Conservation (phyloP, 2,797 vertebrate genomes). For the Phalanger gymnotis region DNA sequence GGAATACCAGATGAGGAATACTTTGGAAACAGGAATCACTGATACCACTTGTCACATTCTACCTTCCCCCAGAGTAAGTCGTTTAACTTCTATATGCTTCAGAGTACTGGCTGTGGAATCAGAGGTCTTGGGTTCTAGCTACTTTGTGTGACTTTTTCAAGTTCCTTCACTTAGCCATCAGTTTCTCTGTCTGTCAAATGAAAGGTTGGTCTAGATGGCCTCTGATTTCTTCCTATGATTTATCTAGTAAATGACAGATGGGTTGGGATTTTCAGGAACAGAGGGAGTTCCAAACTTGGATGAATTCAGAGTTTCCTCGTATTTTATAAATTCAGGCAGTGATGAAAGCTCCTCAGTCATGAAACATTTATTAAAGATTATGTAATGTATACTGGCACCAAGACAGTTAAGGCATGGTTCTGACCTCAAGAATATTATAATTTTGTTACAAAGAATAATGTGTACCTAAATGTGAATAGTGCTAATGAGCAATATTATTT, state of each 20-base stretch:
- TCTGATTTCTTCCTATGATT: background rate
- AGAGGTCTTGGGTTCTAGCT: background rate
- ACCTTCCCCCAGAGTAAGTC: background rate
- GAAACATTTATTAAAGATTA: background rate
- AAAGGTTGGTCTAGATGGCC: background rate
- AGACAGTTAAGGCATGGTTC: background rate
- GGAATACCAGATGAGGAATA: background rate
- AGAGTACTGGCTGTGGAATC: background rate
- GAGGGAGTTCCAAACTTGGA: background rate
- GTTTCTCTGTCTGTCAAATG: background rate
- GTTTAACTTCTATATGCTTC: background rate
- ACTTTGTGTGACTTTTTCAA: background rate
- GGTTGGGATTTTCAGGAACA: background rate
- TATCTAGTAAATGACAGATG: background rate
- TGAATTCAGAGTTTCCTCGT: background rate
- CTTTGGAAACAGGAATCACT: background rate
- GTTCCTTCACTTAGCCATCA: background rate
- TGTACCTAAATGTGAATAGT: background rate
- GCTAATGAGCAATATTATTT: background rate
- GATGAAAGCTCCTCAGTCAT: background rate
- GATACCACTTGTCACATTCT: background rate
- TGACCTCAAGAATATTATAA: background rate
- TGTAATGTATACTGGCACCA: background rate
- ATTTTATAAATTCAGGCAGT: background rate
- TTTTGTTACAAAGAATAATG: background rate